Conservation (phyloP, 2,888 invertebrate species). For the Trichacis sp. region DNA sequence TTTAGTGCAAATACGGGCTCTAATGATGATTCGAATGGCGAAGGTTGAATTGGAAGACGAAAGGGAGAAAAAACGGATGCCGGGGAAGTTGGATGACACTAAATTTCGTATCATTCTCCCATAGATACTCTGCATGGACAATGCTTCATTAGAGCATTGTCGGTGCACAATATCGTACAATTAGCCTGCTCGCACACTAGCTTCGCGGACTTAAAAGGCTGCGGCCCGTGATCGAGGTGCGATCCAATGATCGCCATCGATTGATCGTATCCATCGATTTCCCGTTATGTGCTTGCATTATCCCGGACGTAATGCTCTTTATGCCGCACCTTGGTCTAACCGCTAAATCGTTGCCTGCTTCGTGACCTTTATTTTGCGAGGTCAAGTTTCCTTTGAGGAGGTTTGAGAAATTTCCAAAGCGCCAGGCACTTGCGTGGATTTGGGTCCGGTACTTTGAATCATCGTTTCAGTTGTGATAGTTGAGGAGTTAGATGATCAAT, state of each 20-base stretch:
- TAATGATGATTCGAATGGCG: not conserved
- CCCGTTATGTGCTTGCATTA: constrained; percentile 60
- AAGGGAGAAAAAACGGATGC: constrained; percentile 19
- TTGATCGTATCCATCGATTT: constrained; percentile 58
- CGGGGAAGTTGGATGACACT: constrained; percentile 39
- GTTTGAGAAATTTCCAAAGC: not conserved
- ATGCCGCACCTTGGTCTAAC: constrained; percentile 43
- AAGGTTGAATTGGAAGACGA: not conserved
- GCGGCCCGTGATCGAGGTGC: constrained; percentile 24
- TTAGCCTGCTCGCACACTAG: constrained; percentile 54
- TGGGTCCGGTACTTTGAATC: too few relatives aligned
- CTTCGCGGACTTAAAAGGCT: constrained; percentile 36
- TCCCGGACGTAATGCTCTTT: constrained; percentile 54
- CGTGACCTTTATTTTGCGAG: constrained; percentile 9
- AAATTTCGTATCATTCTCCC: constrained; percentile 23
- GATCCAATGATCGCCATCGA: constrained; percentile 60
- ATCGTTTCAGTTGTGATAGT: too few relatives aligned
- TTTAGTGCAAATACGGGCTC: not conserved
- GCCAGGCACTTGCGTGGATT: too few relatives aligned
- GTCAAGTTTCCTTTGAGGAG: constrained; percentile 5
- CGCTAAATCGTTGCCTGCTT: constrained; percentile 42
- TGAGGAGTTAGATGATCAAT: too few relatives aligned
- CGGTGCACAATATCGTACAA: constrained; percentile 65
- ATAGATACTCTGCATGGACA: constrained; percentile 51
- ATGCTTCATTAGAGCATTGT: constrained; percentile 68